Evolutionary conservation across 1,140 invertebrate species (phyloP).

Genomic region (Stenopsyche tienmushanensis): DNA sequence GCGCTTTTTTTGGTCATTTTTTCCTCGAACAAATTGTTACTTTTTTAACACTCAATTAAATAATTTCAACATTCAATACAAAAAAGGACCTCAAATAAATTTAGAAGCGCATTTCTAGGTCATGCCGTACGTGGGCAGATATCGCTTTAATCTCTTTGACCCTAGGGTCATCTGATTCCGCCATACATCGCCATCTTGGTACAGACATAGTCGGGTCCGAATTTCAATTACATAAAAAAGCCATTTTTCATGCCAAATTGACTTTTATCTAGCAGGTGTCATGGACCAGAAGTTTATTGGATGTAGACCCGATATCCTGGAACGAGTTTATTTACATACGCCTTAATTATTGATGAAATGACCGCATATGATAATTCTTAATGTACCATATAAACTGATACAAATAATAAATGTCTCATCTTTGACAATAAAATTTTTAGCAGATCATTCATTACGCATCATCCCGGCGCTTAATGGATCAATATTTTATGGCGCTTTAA

Average conservation of each 20-base stretch:
- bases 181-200: slow-evolving; percentile 14
- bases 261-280: slow-evolving; percentile 32
- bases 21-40: too few species aligned
- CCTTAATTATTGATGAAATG: slow-evolving; percentile 19
- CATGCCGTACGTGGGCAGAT: slow-evolving; percentile 18
- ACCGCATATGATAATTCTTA: not conserved
- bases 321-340: slow-evolving; percentile 30
- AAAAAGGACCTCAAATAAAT: not conserved
- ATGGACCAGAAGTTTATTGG: slow-evolving; percentile 24
- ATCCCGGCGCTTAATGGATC: not conserved
- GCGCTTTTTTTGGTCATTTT: not conserved
- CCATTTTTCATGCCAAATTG: slow-evolving; percentile 30
- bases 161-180: slow-evolving; percentile 21
- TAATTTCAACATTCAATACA: not conserved
- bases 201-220: slow-evolving; percentile 24
- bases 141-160: slow-evolving; percentile 30
- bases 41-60: not conserved
- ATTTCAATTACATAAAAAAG: slow-evolving; percentile 31
- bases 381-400: not conserved
- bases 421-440: too few species aligned
- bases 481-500: too few species aligned
- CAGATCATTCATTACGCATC: not conserved
- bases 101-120: slow-evolving; percentile 9
- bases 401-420: not conserved
- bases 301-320: slow-evolving; percentile 26